A percentile compares a stretch with the other conserved stretches of the same genome.
Evolutionary conservation across 1,140 invertebrate species (phyloP).

Genomic region (Sitobion miscanthi): DNA sequence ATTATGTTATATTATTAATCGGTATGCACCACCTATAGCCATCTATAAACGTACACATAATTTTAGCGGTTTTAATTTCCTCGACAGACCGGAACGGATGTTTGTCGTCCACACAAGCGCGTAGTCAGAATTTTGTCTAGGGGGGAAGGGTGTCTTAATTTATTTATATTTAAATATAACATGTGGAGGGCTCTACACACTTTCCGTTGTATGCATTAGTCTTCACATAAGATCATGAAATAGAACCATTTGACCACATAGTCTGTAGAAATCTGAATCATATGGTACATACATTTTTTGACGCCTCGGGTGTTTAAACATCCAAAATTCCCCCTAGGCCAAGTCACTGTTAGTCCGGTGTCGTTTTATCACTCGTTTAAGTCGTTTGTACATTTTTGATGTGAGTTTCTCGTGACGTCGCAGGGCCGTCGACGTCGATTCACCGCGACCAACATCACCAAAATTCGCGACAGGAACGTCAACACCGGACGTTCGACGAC

Average conservation of each 20-base stretch:
- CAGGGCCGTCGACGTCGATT: background rate
- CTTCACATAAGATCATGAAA: no score
- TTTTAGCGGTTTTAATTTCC: background rate
- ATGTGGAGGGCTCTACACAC: no score
- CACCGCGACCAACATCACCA: background rate
- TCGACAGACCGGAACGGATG: background rate
- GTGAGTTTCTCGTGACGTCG: background rate
- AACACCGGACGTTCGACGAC: background rate
- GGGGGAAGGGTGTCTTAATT: no score
- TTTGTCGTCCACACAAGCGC: background rate
- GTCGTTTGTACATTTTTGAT: background rate
- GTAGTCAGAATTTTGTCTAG: no score
- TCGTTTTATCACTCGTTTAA: background rate
- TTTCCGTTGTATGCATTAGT: no score
- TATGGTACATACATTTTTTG: no score
- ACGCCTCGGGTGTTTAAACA: no score
- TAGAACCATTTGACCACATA: no score
- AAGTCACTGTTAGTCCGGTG: background rate
- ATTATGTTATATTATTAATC: background rate
- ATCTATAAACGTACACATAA: background rate
- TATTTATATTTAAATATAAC: no score
- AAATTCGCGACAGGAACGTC: background rate
- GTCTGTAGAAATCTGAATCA: no score
- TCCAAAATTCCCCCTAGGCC: no score
- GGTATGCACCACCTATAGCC: background rate